Evolutionary conservation across 2,888 invertebrate genomes (phyloP), one percentile per base, ranked within the genome.

Genomic region (Cheilosia variabilis): DNA sequence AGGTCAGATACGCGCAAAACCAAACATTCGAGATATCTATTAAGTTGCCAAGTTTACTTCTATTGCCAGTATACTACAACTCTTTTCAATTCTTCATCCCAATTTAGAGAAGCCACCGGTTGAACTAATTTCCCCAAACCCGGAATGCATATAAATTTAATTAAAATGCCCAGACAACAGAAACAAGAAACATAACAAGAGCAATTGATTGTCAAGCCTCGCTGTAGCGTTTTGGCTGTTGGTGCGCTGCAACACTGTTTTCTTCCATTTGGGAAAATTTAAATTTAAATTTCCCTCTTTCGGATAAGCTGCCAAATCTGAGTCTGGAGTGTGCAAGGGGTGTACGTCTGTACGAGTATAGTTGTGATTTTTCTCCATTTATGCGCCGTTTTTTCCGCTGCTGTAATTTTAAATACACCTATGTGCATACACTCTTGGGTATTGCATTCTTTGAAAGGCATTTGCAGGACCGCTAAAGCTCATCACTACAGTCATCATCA

Each of bases 111-210:
- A 41, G 1, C 22, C 34, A 45, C 53, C 53, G 22, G 9, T 1
- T 52, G 24, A 45, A 55, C 47, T 55, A 72, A 73, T 78, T 55
- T 63, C 41, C 31, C 50, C 24, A 34, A 78, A 37, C 58, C 66
- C 24, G 17, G 10, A 45, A 45, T 69, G 58, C 58, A 63, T 47
- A 63, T 63, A 69, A 84, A 84, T 52, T 69, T 58, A 75, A 84
- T 84, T 79, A 75, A 84, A 84, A 84, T 69, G 0, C 75, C 31
- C 79, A 79, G 84, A 84, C 83, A 73, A 45, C 50, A 57, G 17
- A 34, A 63, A 52, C 41, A 66, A 57, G n/a, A 34, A 63, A 52
- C 41, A n/a, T n/a, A 66, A 55, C 50, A 47, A 50, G 15, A 71
- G 6, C 37, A 37, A 15, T 62, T 77, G 58, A 65, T 76, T 65